A percentile compares a stretch with the other conserved stretches of the same genome.
phyloP scores from a whole-genome alignment of 2,113 vertebrate species.

The Sisor rabdophorus region DNA sequence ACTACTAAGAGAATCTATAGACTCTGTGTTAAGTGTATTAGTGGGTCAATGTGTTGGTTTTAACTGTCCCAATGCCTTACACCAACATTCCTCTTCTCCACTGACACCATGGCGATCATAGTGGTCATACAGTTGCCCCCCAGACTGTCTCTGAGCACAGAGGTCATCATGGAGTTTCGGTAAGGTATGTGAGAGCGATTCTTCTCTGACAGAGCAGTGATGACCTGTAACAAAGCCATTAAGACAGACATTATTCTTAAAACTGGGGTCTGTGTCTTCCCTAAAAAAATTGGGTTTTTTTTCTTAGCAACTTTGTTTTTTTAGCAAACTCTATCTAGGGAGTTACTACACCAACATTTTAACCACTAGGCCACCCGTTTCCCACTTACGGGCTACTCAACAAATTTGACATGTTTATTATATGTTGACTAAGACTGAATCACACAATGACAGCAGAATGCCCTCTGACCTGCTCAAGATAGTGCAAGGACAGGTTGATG shows the following conservation, averaged over 20 bases:
- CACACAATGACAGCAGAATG: background rate
- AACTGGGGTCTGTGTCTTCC: background rate
- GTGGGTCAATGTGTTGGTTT: background rate
- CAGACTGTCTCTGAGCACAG: conserved; percentile 91
- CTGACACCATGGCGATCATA: conserved; percentile 88
- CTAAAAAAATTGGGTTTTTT: too few relatives aligned
- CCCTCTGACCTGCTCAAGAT: conserved; percentile 84
- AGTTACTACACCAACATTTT: too few relatives aligned
- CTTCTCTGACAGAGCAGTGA: conserved; percentile 90
- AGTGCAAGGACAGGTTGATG: conserved; percentile 93
- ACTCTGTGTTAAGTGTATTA: background rate
- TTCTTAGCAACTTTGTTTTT: too few relatives aligned
- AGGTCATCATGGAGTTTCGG: conserved; percentile 97
- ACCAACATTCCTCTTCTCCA: conserved; percentile 84
- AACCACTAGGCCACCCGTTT: too few relatives aligned
- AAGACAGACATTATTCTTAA: background rate
- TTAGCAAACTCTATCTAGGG: too few relatives aligned
- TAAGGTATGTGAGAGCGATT: conserved; percentile 91
- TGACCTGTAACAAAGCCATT: conserved; percentile 74
- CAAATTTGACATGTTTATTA: background rate
- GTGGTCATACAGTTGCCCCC: conserved; percentile 97
- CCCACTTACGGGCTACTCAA: background rate
- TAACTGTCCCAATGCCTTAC: conserved; percentile 52
- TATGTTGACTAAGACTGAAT: too few relatives aligned
- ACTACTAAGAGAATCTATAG: background rate